Base-by-base conservation (phyloP, 1,140 invertebrate genomes). In the Halyomorpha halys region DNA sequence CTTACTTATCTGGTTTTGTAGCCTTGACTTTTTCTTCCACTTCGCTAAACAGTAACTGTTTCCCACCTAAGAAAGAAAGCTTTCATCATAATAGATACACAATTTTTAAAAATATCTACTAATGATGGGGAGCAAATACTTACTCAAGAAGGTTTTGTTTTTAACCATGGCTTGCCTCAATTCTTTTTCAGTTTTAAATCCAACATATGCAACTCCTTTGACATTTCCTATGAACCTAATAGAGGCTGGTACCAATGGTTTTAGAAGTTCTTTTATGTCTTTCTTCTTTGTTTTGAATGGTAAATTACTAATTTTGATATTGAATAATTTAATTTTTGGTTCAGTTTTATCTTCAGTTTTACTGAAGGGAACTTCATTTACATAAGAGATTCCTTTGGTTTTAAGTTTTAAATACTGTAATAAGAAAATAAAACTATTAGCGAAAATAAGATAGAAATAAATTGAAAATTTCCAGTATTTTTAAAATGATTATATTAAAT, bases 131-230 rank as follows among this genome's bases (percentile, higher is more conserved):
- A 6, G 23, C 44, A 68, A 63, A 64, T 66, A 77, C 74, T 78
- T 78, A 87, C 85, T 80, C 72, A 90, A 80, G 74, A 94, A 94
- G 72, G 89, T 87, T 77, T 88, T 92, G 74, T 94, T 82, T 76
- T 93, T 95, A 34, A 80, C 77, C 66, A 97, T 75, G 6, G 89
- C 93, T 72, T 90, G 85, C 27, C 86, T 86, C 71, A 90, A 78
- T 66, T 90, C 85, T 67, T 84, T 85, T 71, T 94, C 87, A 1
- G 83, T 86, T 74, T 86, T 84, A 70, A 97, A 97, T 8, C 91
- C 89, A 56, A 93, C 86, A 80, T 88, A 97, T 34, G 91, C 93
- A 68, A 96, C 87, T n/a, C 90, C 89, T 72, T 85, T 83, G 6
- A 86, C 76, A 70, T 87, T 87, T 67, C 76, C 79, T 0, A 91